Conservation (phyloP, 2,797 vertebrate genomes). For the Pygocentrus nattereri region DNA sequence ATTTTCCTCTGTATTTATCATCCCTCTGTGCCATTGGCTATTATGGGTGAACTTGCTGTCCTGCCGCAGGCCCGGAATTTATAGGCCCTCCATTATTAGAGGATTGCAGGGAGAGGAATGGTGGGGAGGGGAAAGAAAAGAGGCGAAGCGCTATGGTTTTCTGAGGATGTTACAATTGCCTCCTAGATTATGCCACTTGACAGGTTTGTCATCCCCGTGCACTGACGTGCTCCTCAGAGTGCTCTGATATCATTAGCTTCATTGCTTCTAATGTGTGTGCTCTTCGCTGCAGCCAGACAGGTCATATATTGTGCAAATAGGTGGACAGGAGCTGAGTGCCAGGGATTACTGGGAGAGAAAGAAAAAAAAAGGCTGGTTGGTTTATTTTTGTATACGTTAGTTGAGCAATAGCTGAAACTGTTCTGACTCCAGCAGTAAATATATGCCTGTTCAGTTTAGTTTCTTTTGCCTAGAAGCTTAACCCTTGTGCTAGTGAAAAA, state of each 20-base stretch:
- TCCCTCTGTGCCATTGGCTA: conserved; percentile 86
- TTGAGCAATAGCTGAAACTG: background rate
- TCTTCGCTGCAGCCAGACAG: conserved; percentile 80
- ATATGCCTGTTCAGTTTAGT: background rate
- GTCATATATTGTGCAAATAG: conserved; percentile 84
- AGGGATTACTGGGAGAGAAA: conserved; percentile 58
- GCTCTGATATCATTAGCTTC: conserved; percentile 98
- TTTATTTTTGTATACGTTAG: conserved; percentile 48
- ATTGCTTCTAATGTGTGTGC: conserved; percentile 96
- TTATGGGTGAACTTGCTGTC: conserved; percentile 78
- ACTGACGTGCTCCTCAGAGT: conserved; percentile 92
- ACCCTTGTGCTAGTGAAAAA: background rate
- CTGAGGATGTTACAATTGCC: conserved; percentile 89
- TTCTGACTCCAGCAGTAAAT: conserved; percentile 33
- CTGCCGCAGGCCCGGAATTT: conserved; percentile 91
- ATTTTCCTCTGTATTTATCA: conserved; percentile 94
- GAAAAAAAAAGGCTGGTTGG: conserved; percentile 24
- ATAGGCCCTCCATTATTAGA: conserved; percentile 93
- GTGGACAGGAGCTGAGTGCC: conserved; percentile 71
- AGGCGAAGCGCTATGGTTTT: conserved; percentile 88
- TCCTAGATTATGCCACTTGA: conserved; percentile 94
- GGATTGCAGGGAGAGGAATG: conserved; percentile 77
- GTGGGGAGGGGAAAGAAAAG: conserved; percentile 66
- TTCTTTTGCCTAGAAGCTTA: background rate
- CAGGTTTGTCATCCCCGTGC: conserved; percentile 93